These are phyloP conservation scores for Ophion ellenae DNA, from an alignment of 2,888 invertebrate genomes.

Conservation along the genomic window DNA sequence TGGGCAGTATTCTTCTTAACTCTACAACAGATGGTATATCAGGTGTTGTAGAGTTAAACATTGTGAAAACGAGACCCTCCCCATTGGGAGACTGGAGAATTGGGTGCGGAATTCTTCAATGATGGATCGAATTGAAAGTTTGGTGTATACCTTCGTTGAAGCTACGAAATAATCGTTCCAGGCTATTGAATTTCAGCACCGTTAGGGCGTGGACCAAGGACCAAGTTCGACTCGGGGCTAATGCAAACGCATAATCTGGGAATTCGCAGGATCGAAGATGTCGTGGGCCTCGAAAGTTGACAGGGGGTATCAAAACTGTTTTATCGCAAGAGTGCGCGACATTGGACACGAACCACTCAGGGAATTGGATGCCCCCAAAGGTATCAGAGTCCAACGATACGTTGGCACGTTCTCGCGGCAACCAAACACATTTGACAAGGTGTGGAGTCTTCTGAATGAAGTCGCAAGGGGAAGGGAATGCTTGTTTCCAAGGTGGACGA, in stretches of 20 bases:
- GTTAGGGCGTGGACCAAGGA: not conserved
- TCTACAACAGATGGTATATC: too few relatives aligned
- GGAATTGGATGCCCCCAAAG: conserved; percentile 6
- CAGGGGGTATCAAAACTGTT: not conserved
- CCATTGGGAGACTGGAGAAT: too few relatives aligned
- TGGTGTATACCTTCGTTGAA: too few relatives aligned
- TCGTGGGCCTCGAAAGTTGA: not conserved
- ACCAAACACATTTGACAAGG: conserved; percentile 29
- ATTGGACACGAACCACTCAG: not conserved
- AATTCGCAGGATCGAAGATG: not conserved
- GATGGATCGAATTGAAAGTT: too few relatives aligned
- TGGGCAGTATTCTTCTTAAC: too few relatives aligned
- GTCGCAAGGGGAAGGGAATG: conserved; percentile 34
- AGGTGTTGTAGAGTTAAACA: too few relatives aligned
- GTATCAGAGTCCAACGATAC: conserved; percentile 19
- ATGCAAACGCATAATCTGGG: not conserved
- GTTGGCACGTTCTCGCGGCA: conserved; percentile 29
- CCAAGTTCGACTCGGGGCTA: not conserved
- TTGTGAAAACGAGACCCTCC: too few relatives aligned
- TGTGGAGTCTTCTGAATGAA: conserved; percentile 49
- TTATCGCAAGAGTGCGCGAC: not conserved
- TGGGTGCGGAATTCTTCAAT: too few relatives aligned
- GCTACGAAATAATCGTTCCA: not conserved
- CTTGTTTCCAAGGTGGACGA: conserved; percentile 60
- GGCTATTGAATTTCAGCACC: not conserved